Conservation (phyloP, 2,888 invertebrate species). For the Epirrhoe alternata region DNA sequence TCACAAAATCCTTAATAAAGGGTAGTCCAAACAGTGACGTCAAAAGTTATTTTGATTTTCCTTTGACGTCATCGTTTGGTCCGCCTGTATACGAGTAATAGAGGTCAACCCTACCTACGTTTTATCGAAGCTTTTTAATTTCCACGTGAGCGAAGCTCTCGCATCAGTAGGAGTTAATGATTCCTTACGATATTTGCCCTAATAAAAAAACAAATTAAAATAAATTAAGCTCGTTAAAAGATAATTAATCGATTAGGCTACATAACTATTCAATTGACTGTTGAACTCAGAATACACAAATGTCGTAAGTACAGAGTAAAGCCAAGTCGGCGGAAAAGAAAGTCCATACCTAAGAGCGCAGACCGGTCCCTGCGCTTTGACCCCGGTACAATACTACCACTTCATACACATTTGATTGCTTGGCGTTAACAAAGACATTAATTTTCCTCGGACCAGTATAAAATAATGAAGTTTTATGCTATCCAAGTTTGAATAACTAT, state of each 20-base stretch:
- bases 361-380: constrained; percentile 74
- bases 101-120: too few species aligned
- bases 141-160: too few species aligned
- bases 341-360: constrained; percentile 59
- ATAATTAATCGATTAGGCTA: not conserved
- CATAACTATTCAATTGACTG: not conserved
- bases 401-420: constrained; percentile 32
- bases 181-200: not conserved
- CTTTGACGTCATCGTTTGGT: too few species aligned
- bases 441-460: constrained; percentile 2
- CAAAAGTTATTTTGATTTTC: too few species aligned
- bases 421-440: constrained; percentile 19
- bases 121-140: too few species aligned
- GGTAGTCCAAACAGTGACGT: too few species aligned
- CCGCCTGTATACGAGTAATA: too few species aligned
- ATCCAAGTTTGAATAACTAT: too few species aligned
- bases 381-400: constrained; percentile 57
- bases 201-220: not conserved
- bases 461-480: not conserved
- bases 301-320: constrained; percentile 40
- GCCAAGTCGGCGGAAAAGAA: constrained; percentile 76
- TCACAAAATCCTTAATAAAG: too few species aligned
- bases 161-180: not conserved
- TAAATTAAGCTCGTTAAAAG: not conserved
- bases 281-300: constrained; percentile 33